phyloP scores from a whole-genome alignment of 1,140 invertebrate genomes.

The Tetramorium parvispinum region DNA sequence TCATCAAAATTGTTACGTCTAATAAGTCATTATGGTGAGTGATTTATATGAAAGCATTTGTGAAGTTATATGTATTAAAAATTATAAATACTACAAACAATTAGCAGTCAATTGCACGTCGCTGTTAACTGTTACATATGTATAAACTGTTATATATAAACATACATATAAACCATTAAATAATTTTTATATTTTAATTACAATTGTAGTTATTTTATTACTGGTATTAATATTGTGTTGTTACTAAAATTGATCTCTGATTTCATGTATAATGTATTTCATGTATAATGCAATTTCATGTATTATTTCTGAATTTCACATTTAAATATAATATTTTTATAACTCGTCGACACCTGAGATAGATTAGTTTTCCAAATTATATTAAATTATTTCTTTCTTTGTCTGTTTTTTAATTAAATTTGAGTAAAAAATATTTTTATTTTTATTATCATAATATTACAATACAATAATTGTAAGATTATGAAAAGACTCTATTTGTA shows the following conservation, averaged over 20 bases:
- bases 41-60: constrained; percentile 16
- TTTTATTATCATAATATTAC: background rate
- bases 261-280: background rate
- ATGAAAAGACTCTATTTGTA: background rate
- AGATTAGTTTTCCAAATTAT: background rate
- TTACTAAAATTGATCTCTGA: background rate
- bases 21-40: background rate
- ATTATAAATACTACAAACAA: background rate
- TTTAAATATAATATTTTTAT: background rate
- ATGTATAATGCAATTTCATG: too few species aligned
- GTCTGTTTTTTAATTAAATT: constrained; percentile 4
- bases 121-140: too few species aligned
- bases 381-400: background rate
- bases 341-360: background rate
- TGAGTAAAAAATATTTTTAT: background rate
- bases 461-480: background rate
- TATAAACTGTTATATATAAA: background rate
- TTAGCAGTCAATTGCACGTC: background rate
- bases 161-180: background rate
- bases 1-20: constrained; percentile 5
- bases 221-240: background rate
- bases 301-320: background rate
- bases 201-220: background rate
- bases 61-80: background rate
- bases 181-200: background rate